A percentile compares a stretch with the other conserved stretches of the same genome.
Conservation (phyloP, 2,797 vertebrate genomes). For the Manis javanica region DNA sequence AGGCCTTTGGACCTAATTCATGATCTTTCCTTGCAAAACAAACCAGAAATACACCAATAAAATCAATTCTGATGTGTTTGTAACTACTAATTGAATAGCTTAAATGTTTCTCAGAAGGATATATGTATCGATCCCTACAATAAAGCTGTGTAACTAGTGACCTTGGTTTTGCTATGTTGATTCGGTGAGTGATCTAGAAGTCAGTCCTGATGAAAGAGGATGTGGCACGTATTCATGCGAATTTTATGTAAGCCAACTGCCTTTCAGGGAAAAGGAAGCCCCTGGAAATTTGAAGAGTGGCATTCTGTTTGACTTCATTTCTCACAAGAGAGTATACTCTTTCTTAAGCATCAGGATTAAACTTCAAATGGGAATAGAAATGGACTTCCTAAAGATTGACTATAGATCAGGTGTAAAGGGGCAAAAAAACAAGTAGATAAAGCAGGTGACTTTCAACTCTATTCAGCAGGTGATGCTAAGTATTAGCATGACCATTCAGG, state of each 20-base stretch:
- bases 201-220: slow-evolving; percentile 19
- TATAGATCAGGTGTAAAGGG: not conserved
- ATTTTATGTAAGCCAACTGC: not conserved
- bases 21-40: slow-evolving; percentile 52
- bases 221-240: not conserved
- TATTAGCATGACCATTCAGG: not conserved
- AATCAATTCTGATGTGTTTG: slow-evolving; percentile 26
- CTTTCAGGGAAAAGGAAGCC: not conserved
- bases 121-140: slow-evolving; percentile 48
- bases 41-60: slow-evolving; percentile 55
- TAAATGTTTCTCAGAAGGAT: slow-evolving; percentile 4
- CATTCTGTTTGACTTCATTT: slow-evolving; percentile 26
- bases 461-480: not conserved
- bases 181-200: slow-evolving; percentile 33
- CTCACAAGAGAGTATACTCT: not conserved
- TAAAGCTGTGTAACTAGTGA: slow-evolving; percentile 72
- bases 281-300: slow-evolving; percentile 31
- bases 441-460: not conserved
- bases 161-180: slow-evolving; percentile 52
- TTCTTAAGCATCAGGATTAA: slow-evolving; percentile 33
- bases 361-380: slow-evolving; percentile 39
- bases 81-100: slow-evolving; percentile 39
- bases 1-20: slow-evolving; percentile 43
- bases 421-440: slow-evolving; percentile 1
- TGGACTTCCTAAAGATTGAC: not conserved